Conservation (phyloP, 2,797 vertebrate genomes). For the Coendou prehensilis region DNA sequence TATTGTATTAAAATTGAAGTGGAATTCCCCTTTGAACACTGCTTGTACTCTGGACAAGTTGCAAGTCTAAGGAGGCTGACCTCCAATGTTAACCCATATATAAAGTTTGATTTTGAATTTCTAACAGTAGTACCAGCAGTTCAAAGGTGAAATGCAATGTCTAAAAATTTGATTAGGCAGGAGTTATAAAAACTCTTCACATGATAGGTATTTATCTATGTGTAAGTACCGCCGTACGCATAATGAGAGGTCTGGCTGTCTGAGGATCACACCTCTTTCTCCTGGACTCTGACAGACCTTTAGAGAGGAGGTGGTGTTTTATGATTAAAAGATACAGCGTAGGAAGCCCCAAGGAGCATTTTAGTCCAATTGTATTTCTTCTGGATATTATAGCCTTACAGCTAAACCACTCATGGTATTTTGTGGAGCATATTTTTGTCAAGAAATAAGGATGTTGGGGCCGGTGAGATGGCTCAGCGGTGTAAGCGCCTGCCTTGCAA, state of each 20-base stretch:
- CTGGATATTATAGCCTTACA: constrained; percentile 41
- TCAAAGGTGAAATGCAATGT: not conserved
- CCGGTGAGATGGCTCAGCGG: too few relatives aligned
- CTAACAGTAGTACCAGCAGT: not conserved
- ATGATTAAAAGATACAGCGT: constrained; percentile 24
- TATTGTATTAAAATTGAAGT: constrained; percentile 50
- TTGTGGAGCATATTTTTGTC: constrained; percentile 58
- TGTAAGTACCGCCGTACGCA: not conserved
- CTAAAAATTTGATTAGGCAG: constrained; percentile 28
- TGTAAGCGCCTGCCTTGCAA: too few relatives aligned
- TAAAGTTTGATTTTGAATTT: constrained; percentile 29
- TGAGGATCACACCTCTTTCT: not conserved
- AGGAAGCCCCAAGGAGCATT: not conserved
- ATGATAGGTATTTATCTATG: constrained; percentile 2
- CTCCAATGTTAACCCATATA: not conserved
- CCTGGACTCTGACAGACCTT: not conserved
- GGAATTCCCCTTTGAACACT: constrained; percentile 28
- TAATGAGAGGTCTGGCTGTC: not conserved
- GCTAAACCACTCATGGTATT: constrained; percentile 62
- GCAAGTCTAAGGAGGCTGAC: constrained; percentile 24
- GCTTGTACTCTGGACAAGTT: constrained; percentile 26
- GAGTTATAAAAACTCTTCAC: not conserved
- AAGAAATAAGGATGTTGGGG: not conserved
- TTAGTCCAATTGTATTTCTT: constrained; percentile 44
- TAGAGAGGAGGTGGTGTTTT: not conserved